Conservation (phyloP, 2,797 vertebrate genomes). For the Erpetoichthys calabaricus region DNA sequence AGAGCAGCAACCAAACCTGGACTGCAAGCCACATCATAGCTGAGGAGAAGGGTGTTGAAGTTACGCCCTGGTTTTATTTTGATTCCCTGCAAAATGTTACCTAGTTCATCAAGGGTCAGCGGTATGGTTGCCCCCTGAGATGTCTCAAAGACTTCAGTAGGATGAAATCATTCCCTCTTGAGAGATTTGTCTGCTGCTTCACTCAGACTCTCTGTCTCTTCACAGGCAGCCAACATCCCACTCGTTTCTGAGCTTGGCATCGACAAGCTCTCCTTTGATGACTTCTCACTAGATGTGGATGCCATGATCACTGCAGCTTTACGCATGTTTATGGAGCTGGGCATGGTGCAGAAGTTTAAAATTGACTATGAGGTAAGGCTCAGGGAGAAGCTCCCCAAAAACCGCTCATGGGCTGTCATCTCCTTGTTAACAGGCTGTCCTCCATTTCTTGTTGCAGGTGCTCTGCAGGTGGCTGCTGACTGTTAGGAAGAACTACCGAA, state of each 20-base stretch:
- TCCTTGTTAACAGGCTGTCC: not conserved
- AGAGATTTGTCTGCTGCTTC: not conserved
- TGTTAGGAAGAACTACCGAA: slow-evolving; percentile 93
- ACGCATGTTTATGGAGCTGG: slow-evolving; percentile 96
- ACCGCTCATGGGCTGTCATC: not conserved
- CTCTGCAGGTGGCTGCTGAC: slow-evolving; percentile 96
- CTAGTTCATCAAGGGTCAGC: not conserved
- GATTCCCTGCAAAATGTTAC: slow-evolving; percentile 6
- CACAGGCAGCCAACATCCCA: slow-evolving; percentile 87
- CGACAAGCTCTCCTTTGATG: slow-evolving; percentile 86
- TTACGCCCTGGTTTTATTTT: too few relatives aligned
- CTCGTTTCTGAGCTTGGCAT: slow-evolving; percentile 90
- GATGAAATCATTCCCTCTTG: too few relatives aligned
- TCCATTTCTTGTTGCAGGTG: slow-evolving; percentile 54
- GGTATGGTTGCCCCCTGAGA: slow-evolving; percentile 28
- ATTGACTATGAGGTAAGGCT: slow-evolving; percentile 93
- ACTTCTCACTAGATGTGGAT: slow-evolving; percentile 91
- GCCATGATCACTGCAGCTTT: slow-evolving; percentile 93
- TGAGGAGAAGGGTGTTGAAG: too few relatives aligned
- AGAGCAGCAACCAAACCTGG: too few relatives aligned
- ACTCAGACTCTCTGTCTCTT: slow-evolving; percentile 19
- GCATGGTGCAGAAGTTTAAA: slow-evolving; percentile 97
- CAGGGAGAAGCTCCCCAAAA: not conserved
- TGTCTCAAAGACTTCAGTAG: slow-evolving; percentile 5
- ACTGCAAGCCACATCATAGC: too few relatives aligned